phyloP scores from a whole-genome alignment of 2,113 vertebrate genomes.

The Microtus ochrogaster region DNA sequence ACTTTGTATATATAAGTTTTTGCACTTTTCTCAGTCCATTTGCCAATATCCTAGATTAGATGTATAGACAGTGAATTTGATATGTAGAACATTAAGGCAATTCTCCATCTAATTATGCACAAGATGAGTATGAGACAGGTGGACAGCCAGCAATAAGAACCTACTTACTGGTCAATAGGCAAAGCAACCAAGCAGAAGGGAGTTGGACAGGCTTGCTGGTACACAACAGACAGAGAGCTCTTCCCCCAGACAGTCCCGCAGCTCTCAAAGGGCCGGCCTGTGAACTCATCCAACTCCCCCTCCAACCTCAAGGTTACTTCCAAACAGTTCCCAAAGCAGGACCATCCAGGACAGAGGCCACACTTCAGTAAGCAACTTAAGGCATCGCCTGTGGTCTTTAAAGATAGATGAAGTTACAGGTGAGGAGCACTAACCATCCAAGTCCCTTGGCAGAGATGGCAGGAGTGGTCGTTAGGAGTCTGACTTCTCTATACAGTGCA shows the following conservation, averaged over 20 bases:
- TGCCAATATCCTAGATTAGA: not conserved
- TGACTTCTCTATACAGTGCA: not conserved
- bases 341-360: not conserved
- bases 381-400: not conserved
- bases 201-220: not conserved
- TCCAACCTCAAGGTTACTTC: not conserved
- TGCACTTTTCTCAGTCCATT: slow-evolving; percentile 11
- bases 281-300: not conserved
- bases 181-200: slow-evolving; percentile 11
- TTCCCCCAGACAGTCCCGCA: not conserved
- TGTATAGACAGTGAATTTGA: not conserved
- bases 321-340: slow-evolving; percentile 24
- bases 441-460: not conserved
- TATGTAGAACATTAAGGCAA: slow-evolving; percentile 10
- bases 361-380: not conserved
- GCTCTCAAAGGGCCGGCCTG: not conserved
- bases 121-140: not conserved
- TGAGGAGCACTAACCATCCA: slow-evolving; percentile 30
- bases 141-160: slow-evolving; percentile 31
- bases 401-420: not conserved
- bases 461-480: not conserved
- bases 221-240: not conserved
- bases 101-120: not conserved
- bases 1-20: not conserved
- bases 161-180: slow-evolving; percentile 12